Base-by-base conservation (phyloP, 2,888 invertebrate genomes). In the Phengaris arion region DNA sequence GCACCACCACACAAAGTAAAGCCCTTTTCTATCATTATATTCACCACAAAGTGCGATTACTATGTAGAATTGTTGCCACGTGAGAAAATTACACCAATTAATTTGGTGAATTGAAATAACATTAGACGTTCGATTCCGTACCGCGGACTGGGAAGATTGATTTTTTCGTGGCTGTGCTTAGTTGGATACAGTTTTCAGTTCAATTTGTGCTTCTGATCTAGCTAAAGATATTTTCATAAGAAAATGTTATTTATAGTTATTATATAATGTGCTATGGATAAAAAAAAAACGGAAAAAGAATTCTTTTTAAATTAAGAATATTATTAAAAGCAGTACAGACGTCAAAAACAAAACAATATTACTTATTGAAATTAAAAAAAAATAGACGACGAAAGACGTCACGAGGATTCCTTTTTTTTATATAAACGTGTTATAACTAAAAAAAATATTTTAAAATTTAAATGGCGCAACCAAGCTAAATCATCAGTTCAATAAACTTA, bases 111-210 rank as follows among this genome's bases (percentile, higher is more conserved):
- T 72, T 46, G 72, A 55, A 69, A 72, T 73, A 59, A 69, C 64
- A 46, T 75, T 72, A 52, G 22, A 68, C 35, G 70, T 75, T 79
- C 74, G 76, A 79, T 79, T 78, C 78, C 76, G 80, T 85, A 85
- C 82, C 83, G 80, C 81, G 79, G 81, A 45, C 81, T 82, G 79
- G 81, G 79, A 80, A 83, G 85, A 91, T 90, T 90, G 89, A 90
- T 89, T 91, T 90, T 89, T 86, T 84, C 81, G 77, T 81, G 82
- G 79, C 82, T 81, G 80, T 80, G 81, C 85, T 84, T 84, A 79
- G 80, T 80, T 79, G 82, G 81, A 82, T 85, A 84, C 84, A 84
- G 85, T 84, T 79, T 81, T 79, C 48, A 46, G 52, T 72, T 52
- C 35, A 75, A 75, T 68, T 75, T 69, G 22, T 55, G 68, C 46